A percentile compares a stretch with the other conserved stretches of the same genome.
phyloP scores from a whole-genome alignment of 53 echinoderm and acorn worm species.

The Zoroaster sp. region DNA sequence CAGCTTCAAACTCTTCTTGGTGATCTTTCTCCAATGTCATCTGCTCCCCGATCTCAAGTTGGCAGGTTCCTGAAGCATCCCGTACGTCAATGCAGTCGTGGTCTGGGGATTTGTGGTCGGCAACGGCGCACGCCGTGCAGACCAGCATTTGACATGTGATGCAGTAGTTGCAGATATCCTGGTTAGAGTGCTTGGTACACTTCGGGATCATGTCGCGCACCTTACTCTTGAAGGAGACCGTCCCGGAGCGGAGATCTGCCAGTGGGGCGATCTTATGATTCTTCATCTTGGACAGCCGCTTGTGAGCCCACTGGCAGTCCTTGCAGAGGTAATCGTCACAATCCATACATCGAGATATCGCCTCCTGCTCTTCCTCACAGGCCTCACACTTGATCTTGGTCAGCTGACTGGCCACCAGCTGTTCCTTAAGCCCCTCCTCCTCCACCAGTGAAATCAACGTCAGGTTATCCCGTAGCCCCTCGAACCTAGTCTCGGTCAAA shows the following conservation, averaged over 20 bases:
- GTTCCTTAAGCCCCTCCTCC: conserved; percentile 36
- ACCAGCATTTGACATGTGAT: conserved; percentile 32
- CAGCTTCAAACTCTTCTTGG: conserved; percentile 47
- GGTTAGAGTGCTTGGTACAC: conserved; percentile 23
- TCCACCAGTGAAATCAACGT: conserved; percentile 39
- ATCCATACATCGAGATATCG: conserved; percentile 44
- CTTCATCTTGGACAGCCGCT: conserved; percentile 56
- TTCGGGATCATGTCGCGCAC: neutral
- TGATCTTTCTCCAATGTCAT: conserved; percentile 24
- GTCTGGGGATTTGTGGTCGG: conserved; percentile 24
- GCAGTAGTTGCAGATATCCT: conserved; percentile 43
- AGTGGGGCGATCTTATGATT: conserved; percentile 36
- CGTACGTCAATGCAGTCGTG: neutral
- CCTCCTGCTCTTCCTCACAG: conserved; percentile 40
- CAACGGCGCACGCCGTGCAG: conserved; percentile 39
- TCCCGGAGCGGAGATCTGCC: conserved; percentile 29
- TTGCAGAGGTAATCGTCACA: conserved; percentile 48
- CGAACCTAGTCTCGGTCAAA: conserved; percentile 4
- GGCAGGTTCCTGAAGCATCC: conserved; percentile 13
- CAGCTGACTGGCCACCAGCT: conserved; percentile 47
- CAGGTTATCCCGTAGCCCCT: conserved; percentile 37
- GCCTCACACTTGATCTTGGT: conserved; percentile 40
- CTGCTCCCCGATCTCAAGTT: neutral
- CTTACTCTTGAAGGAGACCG: conserved; percentile 40
- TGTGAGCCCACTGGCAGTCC: conserved; percentile 46